Conservation (phyloP, 2,113 vertebrate genomes). For the Scopus umbretta region DNA sequence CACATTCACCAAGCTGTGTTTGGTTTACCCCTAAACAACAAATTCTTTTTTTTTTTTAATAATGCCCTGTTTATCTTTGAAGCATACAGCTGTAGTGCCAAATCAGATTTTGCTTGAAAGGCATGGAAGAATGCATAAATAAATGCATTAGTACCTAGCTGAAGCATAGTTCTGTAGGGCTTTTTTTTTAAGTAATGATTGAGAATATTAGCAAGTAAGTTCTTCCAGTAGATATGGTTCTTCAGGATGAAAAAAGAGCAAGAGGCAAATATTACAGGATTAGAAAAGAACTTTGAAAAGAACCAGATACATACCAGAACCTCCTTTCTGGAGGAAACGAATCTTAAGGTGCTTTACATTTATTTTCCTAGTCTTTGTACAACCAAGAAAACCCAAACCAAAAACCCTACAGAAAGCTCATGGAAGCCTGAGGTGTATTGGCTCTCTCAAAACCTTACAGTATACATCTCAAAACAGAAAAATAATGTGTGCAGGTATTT, state of each 20-base stretch:
- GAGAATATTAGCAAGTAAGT: not conserved
- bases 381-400: not conserved
- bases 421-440: not conserved
- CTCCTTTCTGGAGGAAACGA: not conserved
- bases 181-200: not conserved
- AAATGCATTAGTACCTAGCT: not conserved
- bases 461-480: not conserved
- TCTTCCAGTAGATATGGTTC: not conserved
- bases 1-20: not conserved
- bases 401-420: not conserved
- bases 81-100: not conserved
- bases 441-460: not conserved
- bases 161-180: not conserved
- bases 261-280: not conserved
- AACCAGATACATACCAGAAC: not conserved
- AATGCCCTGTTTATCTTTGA: not conserved
- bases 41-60: not conserved
- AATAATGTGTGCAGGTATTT: not conserved
- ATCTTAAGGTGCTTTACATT: not conserved
- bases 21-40: not conserved
- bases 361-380: not conserved
- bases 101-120: constrained; percentile 27
- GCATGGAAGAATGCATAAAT: constrained; percentile 33
- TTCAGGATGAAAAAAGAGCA: not conserved
- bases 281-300: not conserved